Evolutionary conservation across 2,113 vertebrate genomes (phyloP).

Genomic region (Zosterops hypoxanthus): DNA sequence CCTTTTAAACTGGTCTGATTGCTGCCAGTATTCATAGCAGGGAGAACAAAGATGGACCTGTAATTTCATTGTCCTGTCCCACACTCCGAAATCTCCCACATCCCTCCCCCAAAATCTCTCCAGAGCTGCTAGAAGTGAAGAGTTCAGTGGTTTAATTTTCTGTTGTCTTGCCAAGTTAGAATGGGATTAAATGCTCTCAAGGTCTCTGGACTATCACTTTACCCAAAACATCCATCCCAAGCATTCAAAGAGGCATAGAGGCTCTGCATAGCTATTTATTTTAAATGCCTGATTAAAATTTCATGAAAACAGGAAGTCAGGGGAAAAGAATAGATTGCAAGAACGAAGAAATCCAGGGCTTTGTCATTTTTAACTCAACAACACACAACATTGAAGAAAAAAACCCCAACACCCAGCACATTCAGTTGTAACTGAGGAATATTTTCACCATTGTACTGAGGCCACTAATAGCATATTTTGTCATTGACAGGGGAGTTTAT

Average conservation of each 20-base stretch:
- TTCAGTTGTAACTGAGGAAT: slow-evolving; percentile 75
- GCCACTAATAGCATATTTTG: slow-evolving; percentile 71
- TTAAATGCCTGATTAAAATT: slow-evolving; percentile 91
- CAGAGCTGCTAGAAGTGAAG: neutral
- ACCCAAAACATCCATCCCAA: slow-evolving; percentile 81
- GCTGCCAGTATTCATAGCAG: neutral
- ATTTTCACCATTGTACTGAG: slow-evolving; percentile 72
- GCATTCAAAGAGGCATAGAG: slow-evolving; percentile 77
- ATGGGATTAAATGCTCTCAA: slow-evolving; percentile 80
- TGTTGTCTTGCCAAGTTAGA: slow-evolving; percentile 74
- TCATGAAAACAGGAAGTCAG: slow-evolving; percentile 88
- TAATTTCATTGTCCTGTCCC: neutral
- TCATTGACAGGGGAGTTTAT: slow-evolving; percentile 66
- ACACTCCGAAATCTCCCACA: fast-evolving
- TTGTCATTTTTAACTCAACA: slow-evolving; percentile 82
- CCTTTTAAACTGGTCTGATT: neutral
- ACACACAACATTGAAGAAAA: slow-evolving; percentile 47
- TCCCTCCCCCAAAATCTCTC: neutral
- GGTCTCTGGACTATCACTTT: slow-evolving; percentile 81
- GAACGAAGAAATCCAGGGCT: slow-evolving; percentile 81
- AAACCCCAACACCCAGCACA: slow-evolving; percentile 2
- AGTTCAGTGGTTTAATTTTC: slow-evolving; percentile 65
- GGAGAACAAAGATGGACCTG: neutral
- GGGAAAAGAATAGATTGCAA: slow-evolving; percentile 80
- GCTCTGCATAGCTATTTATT: slow-evolving; percentile 86